Evolutionary conservation across 1,140 invertebrate species (phyloP).

Genomic region (Lasaia peninsularis): DNA sequence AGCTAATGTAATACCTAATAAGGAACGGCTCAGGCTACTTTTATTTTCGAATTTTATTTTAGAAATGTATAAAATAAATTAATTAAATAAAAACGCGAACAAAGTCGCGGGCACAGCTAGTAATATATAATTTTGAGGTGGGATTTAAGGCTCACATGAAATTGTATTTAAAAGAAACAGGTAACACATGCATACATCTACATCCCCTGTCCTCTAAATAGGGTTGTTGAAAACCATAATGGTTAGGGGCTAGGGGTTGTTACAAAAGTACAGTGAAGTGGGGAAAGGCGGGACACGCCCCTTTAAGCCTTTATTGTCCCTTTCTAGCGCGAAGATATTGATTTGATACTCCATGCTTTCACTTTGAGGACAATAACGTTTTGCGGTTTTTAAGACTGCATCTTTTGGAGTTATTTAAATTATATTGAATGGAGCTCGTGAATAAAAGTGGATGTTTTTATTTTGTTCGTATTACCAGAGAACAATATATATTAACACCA

Average conservation of each 20-base stretch:
- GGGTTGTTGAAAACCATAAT: slow-evolving; percentile 33
- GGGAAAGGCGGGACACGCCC: slow-evolving; percentile 42
- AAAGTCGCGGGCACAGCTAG: no score
- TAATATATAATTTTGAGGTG: not conserved
- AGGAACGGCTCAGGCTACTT: no score
- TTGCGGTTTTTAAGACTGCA: not conserved
- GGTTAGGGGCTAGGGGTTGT: slow-evolving; percentile 37
- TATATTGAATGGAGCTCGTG: no score
- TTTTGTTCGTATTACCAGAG: no score
- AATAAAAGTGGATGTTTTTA: no score
- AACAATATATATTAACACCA: no score
- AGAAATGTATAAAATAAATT: no score
- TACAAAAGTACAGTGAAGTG: slow-evolving; percentile 20
- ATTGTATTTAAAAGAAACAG: slow-evolving; percentile 8
- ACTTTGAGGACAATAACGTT: not conserved
- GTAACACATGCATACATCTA: slow-evolving; percentile 14
- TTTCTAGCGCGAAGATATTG: slow-evolving; percentile 49
- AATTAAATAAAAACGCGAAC: no score
- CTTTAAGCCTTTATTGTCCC: slow-evolving; percentile 37
- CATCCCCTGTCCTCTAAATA: slow-evolving; percentile 29
- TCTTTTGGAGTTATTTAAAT: slow-evolving; percentile 5
- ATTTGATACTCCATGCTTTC: slow-evolving; percentile 37
- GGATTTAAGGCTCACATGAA: not conserved
- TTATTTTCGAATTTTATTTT: no score
- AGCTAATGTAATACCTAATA: no score